A percentile compares a stretch with the other conserved stretches of the same genome.
Conservation (phyloP, 2,888 invertebrate genomes). For the Venustoraphidia nigricollis region DNA sequence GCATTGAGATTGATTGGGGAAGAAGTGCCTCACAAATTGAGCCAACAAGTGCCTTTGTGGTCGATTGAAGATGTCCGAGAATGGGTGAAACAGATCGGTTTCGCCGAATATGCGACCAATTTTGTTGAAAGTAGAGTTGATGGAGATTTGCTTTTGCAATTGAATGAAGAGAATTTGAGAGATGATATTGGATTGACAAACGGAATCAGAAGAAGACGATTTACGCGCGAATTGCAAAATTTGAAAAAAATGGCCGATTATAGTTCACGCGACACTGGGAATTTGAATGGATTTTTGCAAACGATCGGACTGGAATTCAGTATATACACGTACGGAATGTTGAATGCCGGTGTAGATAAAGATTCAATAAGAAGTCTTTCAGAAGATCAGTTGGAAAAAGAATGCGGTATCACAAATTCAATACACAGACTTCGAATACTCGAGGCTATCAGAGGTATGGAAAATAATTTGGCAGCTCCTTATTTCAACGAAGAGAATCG, state of each 20-base stretch:
- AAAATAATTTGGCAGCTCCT: constrained; percentile 41
- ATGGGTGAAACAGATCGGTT: constrained; percentile 98
- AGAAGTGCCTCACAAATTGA: constrained; percentile 91
- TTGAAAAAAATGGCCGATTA: constrained; percentile 94
- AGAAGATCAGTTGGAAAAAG: constrained; percentile 80
- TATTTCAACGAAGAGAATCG: constrained; percentile 56
- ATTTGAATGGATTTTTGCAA: constrained; percentile 72
- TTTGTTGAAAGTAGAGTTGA: constrained; percentile 90
- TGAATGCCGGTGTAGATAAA: constrained; percentile 89
- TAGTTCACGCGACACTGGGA: constrained; percentile 83
- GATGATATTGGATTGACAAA: constrained; percentile 88
- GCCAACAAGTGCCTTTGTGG: constrained; percentile 97
- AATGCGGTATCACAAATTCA: constrained; percentile 86
- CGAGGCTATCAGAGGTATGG: constrained; percentile 64
- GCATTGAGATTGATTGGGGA: constrained; percentile 87
- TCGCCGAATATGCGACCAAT: constrained; percentile 64
- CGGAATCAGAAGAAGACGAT: constrained; percentile 84
- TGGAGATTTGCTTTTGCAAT: constrained; percentile 84
- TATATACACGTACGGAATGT: constrained; percentile 92
- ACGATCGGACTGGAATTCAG: constrained; percentile 78
- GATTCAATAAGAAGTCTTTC: constrained; percentile 71
- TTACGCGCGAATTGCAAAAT: constrained; percentile 81
- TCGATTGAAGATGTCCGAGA: constrained; percentile 90
- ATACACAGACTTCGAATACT: constrained; percentile 86
- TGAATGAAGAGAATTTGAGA: constrained; percentile 81